Evolutionary conservation across 2,888 invertebrate species (phyloP), one percentile per base, ranked within the genome.

Genomic region (Protophormia terraenovae): DNA sequence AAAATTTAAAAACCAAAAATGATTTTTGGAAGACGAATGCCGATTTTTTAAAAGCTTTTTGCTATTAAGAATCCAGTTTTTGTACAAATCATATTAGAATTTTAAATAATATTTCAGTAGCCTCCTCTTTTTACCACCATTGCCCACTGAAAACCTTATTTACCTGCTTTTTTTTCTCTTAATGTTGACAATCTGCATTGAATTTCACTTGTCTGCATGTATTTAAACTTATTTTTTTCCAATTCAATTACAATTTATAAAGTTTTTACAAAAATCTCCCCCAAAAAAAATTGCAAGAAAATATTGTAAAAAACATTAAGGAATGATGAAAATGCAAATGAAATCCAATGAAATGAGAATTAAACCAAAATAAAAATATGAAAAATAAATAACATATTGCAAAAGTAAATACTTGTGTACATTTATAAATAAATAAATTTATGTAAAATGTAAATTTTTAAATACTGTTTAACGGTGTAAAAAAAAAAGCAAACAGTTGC

Each of bases 221-320:
- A 47, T 32, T 75, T 24, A 60, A 62, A 67, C 60, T 60, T 67
- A 38, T 69, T 69, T 67, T 60, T 55, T 69, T 41, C 53, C 82
- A 76, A 62, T 76, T 71, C 69, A 82, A 71, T 82, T 76, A 82
- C 50, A 76, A 64, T 76, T 76, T 69, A 64, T 32, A 64, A 73
- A 80, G 27, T 45, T 77, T 76, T 38, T 22, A 58, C 16, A 12
- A 45, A 24, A 58, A 66, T n/a, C n/a, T n/a, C n/a, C n/a, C n/a
- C n/a, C n/a, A 41, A 24, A 67, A 45, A 24, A 4, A 22, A 53
- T 47, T 19, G 8, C 16, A 27, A 64, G 64, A 27, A 50, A 72
- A 35, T 27, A 67, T n/a, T 8, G 14, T 14, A 58, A 19, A 19
- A 55, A 45, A 0, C 24, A 27, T 32, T 24, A 72, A 64, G 29